These are phyloP conservation scores for Crypturellus tataupa DNA, from an alignment of 2,797 vertebrate genomes.

Conservation along the genomic window DNA sequence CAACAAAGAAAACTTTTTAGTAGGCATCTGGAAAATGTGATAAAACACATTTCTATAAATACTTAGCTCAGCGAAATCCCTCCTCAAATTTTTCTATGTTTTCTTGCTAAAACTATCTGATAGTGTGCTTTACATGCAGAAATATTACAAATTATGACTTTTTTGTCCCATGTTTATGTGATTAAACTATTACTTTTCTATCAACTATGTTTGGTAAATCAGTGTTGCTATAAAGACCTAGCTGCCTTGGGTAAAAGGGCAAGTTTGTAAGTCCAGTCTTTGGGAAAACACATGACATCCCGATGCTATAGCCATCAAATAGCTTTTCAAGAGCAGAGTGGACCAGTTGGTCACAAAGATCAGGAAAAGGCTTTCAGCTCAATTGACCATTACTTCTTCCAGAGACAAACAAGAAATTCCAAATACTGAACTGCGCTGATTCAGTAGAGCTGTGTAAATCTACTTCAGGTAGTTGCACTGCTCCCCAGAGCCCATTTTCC, in stretches of 20 bases:
- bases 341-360: neutral
- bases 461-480: neutral
- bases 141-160: neutral
- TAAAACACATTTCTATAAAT: neutral
- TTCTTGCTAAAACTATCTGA: neutral
- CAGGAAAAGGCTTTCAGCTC: neutral
- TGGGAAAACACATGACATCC: neutral
- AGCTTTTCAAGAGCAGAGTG: neutral
- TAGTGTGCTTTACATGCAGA: neutral
- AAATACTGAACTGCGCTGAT: neutral
- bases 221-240: neutral
- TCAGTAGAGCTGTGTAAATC: neutral
- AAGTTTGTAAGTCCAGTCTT: neutral
- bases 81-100: neutral
- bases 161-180: neutral
- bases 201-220: neutral
- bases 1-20: neutral
- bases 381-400: neutral
- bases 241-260: neutral
- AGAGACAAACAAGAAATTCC: neutral
- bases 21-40: neutral
- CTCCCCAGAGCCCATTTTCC: neutral
- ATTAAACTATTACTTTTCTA: neutral
- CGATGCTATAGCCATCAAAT: neutral
- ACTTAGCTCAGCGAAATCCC: neutral